Evolutionary conservation across 2,888 invertebrate genomes (phyloP), one percentile per base, ranked within the genome.

Genomic region (Endotricha flammealis): DNA sequence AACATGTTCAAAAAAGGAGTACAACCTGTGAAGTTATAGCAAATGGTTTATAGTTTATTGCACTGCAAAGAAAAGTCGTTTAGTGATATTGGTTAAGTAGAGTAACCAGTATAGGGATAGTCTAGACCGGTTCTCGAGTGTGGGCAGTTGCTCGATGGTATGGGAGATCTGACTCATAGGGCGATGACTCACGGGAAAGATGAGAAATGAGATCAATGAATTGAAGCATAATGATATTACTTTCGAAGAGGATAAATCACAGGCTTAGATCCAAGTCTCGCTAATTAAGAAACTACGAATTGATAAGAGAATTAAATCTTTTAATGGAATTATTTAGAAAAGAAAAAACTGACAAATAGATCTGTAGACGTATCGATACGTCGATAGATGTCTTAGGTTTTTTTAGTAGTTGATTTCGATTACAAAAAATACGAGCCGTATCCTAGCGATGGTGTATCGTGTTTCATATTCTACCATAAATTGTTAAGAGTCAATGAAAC

Each of bases 111-210:
- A 44, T 36, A 36, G 41, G 42, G 23, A 35, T 32, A 38, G 3
- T 38, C 29, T 29, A 36, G 48, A 56, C 55, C 50, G 55, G 55
- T 56, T 53, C 32, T 32, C 16, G 24, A 39, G 48, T 41, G 53
- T 52, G 47, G 55, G 49, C 36, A 41, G 45, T 32, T 39, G 34
- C 36, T 38, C 32, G 50, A 46, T 52, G 50, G 50, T 56, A 58
- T 64, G 59, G 57, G 61, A 65, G 67, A 64, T 64, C 69, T 78
- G 74, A 71, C 46, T 70, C 72, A 72, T 52, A 57, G 60, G 53
- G 50, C 61, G 59, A 64, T 81, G 79, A 79, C 67, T 77, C 79
- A 81, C 59, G 53, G 51, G 22, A 55, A 37, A 48, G 38, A 41
- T 50, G 42, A 57, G 54, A 57, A 50, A 69, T 66, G 66, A 57